Evolutionary conservation across 2,797 vertebrate genomes (phyloP), one percentile per base, ranked within the genome.

Genomic region (Triplophysa yarkandensis): DNA sequence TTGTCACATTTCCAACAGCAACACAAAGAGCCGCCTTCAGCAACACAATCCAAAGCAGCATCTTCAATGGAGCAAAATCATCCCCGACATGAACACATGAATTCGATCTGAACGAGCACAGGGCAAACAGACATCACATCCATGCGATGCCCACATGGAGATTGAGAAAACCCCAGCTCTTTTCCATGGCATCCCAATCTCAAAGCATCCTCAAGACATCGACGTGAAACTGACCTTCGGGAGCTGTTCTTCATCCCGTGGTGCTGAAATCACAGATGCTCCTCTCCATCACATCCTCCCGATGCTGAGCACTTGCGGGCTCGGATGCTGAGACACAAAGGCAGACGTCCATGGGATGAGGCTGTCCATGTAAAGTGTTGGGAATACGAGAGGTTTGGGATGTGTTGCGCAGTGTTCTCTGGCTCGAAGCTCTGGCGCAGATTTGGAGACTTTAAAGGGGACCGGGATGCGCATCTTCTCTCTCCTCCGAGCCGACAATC

Each of bases 11-110:
- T 89, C 95, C 95, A 90, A 93, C 92, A 79, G 96, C 96, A 91
- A 97, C 95, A 95, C 96, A 98, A 94, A 99, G 96, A 95, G 95
- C 95, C 89, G 95, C 97, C 94, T 98, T 96, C 95, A 98, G 94
- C 92, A 98, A 92, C 85, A 98, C 91, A 88, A 98, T 94, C 96
- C 96, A 98, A 92, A 98, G 95, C 95, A 98, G 95, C 97, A 98
- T 98, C 94, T 96, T 96, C 91, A 96, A 92, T 93, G 93, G 85
- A 87, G 88, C 87, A 92, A 82, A 96, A 91, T 95, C 94, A 96
- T 97, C 86, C 94, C 95, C 92, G 91, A 92, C 90, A 90, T 95
- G 93, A 93, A 94, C 92, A 95, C 95, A 93, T 82, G 80, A 86
- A 86, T 87, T 81, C 80, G 85, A 88, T 87, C 71, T 71, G 71